These are phyloP conservation scores for Actenoides hombroni DNA, from an alignment of 2,113 vertebrate species.

Conservation along the genomic window DNA sequence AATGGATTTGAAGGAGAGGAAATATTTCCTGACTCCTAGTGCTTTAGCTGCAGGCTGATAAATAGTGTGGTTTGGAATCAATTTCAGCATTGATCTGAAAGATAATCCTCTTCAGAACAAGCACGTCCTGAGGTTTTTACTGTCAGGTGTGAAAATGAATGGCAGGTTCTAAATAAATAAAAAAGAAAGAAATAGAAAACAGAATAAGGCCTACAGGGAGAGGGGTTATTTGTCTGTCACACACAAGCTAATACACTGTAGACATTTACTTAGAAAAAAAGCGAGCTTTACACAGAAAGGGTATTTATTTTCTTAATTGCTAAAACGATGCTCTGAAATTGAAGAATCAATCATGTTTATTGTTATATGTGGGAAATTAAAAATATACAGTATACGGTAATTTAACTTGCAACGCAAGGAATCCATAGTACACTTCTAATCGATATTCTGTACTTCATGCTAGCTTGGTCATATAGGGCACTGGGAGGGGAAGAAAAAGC, in stretches of 20 bases:
- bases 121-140: constrained; percentile 72
- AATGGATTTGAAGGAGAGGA: constrained; percentile 43
- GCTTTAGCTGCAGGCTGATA: constrained; percentile 75
- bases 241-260: background rate
- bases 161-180: constrained; percentile 54
- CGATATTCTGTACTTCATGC: constrained; percentile 65
- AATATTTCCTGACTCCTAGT: constrained; percentile 66
- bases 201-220: constrained; percentile 5
- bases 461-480: constrained; percentile 50
- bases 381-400: constrained; percentile 55
- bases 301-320: constrained; percentile 71
- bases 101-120: constrained; percentile 81
- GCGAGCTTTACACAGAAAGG: background rate
- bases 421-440: constrained; percentile 52
- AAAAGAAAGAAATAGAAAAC: background rate
- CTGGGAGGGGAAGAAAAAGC: background rate
- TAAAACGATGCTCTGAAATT: constrained; percentile 48
- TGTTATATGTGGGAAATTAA: constrained; percentile 69
- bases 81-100: constrained; percentile 82
- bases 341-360: constrained; percentile 71
- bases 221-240: constrained; percentile 41
- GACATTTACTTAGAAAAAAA: constrained; percentile 2
- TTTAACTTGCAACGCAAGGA: constrained; percentile 42
- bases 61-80: constrained; percentile 77
- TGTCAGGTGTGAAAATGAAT: constrained; percentile 74